Evolutionary conservation across 2,888 invertebrate genomes (phyloP), one percentile per base, ranked within the genome.

Genomic region (Epinotia demarniana): DNA sequence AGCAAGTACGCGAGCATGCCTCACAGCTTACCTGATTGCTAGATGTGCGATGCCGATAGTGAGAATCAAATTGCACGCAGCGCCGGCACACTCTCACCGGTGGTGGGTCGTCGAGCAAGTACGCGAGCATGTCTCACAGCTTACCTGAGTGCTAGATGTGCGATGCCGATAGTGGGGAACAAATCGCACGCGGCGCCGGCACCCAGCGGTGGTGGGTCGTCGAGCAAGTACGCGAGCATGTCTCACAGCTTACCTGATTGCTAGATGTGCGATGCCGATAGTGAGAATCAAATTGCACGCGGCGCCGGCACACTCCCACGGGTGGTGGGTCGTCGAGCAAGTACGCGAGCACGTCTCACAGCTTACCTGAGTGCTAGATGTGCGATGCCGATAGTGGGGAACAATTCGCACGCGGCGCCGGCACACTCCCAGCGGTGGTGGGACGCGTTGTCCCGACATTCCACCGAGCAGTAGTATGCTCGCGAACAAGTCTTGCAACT

Each of bases 11-110:
- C 43, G 43, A 43, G 12, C 43, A 43, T 16, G 16, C 62, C 27
- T 79, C 3, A 3, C 23, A 27, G 23, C 23, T 53, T 0, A 93
- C 94, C 95, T 95, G 57, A 97, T 90, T n/a, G 97, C 97, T 75
- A 97, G 95, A 88, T 97, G 97, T 0, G 96, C 96, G 77, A 98
- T 96, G 46, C 98, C 98, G 58, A 97, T 95, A 69, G 96, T 95
- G 73, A 95, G 94, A 86, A 96, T 96, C 13, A 98, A 90, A 58
- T 94, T 91, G 12, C 95, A 91, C 80, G 94, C 94, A 78, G 95
- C 95, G 8, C 96, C 97, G 11, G 87, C 88, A 84, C 98, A 98
- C 89, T 98, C 97, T 95, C 96, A 96, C 70, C 91, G 91, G 87
- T 98, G 98, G 83, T 96, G 95, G 2, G 83, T 81, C 1, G 96